Base-by-base conservation (phyloP, 1,140 invertebrate species). In the Drosophila suzukii region DNA sequence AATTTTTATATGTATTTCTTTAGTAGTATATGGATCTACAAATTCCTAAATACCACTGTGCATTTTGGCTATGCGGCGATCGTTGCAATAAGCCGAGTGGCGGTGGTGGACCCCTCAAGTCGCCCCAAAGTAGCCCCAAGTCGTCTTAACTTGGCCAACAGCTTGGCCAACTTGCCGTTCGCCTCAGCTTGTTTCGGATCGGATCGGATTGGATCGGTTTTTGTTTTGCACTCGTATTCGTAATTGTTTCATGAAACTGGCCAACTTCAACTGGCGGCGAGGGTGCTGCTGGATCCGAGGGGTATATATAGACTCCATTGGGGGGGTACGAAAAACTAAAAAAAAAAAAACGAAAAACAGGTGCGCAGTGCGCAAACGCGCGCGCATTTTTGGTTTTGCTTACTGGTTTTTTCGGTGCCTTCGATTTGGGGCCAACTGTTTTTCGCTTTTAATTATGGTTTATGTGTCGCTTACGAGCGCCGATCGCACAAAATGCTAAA, bases 161-260 rank as follows among this genome's bases (percentile, higher is more conserved):
- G 50, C 75, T 78, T 62, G 57, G 59, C 63, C 67, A 83, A 55
- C 71, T 83, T 76, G 75, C 63, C 63, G 60, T 54, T 85, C 60
- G 61, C 49, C 75, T 68, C 62, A 58, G 50, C 51, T 44, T 71
- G 43, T 20, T 39, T 47, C 12, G 47, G 13, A n/a, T 39, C 55
- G 27, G 44, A 11, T 60, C 39, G 51, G 53, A 50, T 61, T 27
- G 27, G 44, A 11, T 61, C 39, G 53, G 54, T 51, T 62, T 62
- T 51, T 55, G 36, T 76, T 49, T 79, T 57, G 49, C 39, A 59
- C 57, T 71, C 68, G 72, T 57, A 78, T 60, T 88, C 76, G 84
- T 88, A 88, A 88, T 88, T 83, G 84, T 88, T 88, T 88, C 62
- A 89, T 83, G 81, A 85, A 88, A 82, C 83, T 83, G 75, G 65